Base-by-base conservation (phyloP, 1,140 invertebrate genomes). In the Drosophila arawakana region DNA sequence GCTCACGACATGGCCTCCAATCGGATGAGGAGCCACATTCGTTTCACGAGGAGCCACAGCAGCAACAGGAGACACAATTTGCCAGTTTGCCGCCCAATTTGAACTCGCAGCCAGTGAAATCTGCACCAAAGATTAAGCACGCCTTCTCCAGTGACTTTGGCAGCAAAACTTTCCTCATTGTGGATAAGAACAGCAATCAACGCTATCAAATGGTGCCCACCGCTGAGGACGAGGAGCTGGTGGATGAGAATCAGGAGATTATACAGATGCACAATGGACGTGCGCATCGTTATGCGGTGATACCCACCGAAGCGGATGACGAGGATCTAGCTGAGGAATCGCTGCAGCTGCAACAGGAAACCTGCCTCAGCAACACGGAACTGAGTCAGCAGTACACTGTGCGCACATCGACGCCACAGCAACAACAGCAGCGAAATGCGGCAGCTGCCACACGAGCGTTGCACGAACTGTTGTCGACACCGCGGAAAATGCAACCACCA, bases 401-500 rank as follows among this genome's bases (percentile, higher is more conserved):
- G 46, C 79, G 90, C 6, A 89, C 83, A 7, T 83, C 92, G 10
- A 84, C 91, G 10, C 91, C 82, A 39, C 91, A 89, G 71, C 90
- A 88, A 13, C 43, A 44, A 39, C 90, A 89, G 43, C 88, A 85
- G 7, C 13, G 37, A n/a, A 69, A 84, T 9, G 90, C 95, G 7
- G 90, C 95, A 6, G 93, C 93, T 35, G 96, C 96, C 0, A 96
- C 96, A 0, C 95, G 96, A 81, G 96, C 96, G 80, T 90, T 96
- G 0, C 95, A 96, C 81, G 96, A 96, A 73, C 91, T 96, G 9
- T 86, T 96, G 3, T 94, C 95, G 9, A 96, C 96, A 7, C 96
- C 96, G 0, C 47, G 94, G 2, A 94, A 94, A 72, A 93, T 78
- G 91, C 93, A 90, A 59, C 83, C 83, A 49, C 84, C 84, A 7